These are phyloP conservation scores for Ictidomys tridecemlineatus DNA, from an alignment of 2,113 vertebrate species.

Conservation along the genomic window DNA sequence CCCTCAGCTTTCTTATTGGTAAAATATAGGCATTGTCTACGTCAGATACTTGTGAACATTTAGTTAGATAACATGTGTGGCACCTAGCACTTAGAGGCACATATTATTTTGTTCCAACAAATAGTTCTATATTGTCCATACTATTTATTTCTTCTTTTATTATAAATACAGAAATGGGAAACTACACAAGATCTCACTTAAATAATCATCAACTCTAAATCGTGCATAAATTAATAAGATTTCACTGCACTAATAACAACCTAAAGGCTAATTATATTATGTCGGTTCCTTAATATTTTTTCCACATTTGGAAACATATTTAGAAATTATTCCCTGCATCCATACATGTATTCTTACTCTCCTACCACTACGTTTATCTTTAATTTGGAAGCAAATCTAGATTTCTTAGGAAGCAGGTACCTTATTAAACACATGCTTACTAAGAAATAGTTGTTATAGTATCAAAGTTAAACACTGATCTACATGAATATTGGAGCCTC, in stretches of 20 bases:
- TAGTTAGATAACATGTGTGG: not conserved
- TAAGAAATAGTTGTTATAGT: not conserved
- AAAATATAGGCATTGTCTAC: not conserved
- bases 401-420: not conserved
- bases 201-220: not conserved
- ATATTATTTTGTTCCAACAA: not conserved
- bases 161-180: not conserved
- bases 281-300: not conserved
- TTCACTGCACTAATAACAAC: not conserved
- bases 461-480: not conserved
- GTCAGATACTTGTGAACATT: not conserved
- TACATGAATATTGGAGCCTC: not conserved
- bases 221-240: conserved; percentile 25
- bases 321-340: not conserved
- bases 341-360: not conserved
- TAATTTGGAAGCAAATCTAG: conserved; percentile 39
- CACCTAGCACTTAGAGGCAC: not conserved
- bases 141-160: conserved; percentile 21
- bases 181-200: not conserved
- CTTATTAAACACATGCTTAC: too few relatives aligned
- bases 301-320: not conserved
- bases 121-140: not conserved
- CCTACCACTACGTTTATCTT: not conserved
- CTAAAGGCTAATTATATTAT: not conserved
- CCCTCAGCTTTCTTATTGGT: not conserved